Evolutionary conservation across 2,888 invertebrate species (phyloP).

Genomic region (Tuta absoluta): DNA sequence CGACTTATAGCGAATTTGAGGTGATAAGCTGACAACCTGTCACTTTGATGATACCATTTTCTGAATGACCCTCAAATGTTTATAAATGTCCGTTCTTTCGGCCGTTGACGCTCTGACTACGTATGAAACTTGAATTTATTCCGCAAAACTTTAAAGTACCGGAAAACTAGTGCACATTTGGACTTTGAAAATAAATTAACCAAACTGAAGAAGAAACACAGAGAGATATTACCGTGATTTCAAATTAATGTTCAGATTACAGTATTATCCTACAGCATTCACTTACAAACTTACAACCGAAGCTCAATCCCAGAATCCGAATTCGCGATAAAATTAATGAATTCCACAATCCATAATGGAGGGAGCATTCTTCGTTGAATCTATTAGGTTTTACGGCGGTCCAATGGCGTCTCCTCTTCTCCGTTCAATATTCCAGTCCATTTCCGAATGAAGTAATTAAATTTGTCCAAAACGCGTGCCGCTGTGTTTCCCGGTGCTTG

Average conservation of each 20-base stretch:
- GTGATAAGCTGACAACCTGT: no score
- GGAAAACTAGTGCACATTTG: no score
- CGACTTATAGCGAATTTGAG: no score
- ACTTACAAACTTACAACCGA: not conserved
- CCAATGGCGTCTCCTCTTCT: conserved; percentile 48
- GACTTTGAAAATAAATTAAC: no score
- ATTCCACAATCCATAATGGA: conserved; percentile 31
- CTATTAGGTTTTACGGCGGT: conserved; percentile 56
- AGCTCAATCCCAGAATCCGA: conserved; percentile 18
- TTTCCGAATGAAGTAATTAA: conserved; percentile 73
- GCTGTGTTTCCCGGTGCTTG: conserved; percentile 37
- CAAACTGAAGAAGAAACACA: no score
- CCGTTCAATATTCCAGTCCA: conserved; percentile 75
- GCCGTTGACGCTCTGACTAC: no score
- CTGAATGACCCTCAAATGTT: no score
- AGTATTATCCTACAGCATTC: not conserved
- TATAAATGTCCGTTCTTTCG: no score
- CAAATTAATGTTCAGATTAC: not conserved
- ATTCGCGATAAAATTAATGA: conserved; percentile 28
- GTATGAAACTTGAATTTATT: no score
- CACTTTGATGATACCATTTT: no score
- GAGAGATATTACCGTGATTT: no score
- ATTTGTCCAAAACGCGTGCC: conserved; percentile 62
- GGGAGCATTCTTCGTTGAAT: conserved; percentile 48
- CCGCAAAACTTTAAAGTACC: no score